Base-by-base conservation (phyloP, 1,140 invertebrate genomes). In the Argopecten irradians region DNA sequence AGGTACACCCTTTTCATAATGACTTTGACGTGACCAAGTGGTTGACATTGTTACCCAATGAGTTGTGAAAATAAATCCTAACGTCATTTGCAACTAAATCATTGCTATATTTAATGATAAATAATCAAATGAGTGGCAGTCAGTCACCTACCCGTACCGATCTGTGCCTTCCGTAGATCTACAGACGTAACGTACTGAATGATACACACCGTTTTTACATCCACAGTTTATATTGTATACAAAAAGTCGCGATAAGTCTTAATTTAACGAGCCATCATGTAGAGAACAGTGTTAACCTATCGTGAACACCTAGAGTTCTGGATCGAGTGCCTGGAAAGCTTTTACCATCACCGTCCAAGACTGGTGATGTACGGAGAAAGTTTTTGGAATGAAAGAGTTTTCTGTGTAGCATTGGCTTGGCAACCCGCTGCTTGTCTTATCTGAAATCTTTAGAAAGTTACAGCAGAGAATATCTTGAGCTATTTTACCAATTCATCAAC, bases 381-480 rank as follows among this genome's bases (percentile, higher is more conserved):
- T 71, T 28, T 71, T 71, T 71, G 55, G 55, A 71, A 71, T 71
- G 55, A 71, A 71, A 71, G 55, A 28, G 55, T 71, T 71, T 8
- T 28, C 55, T 71, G 55, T 71, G 55, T 71, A 5, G 28, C n/a
- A 71, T 71, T 71, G 55, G 55, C 43, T 71, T 71, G 55, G 55
- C 55, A 71, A n/a, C 55, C 22, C 55, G 55, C 55, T 71, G 55
- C 28, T 71, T 71, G 55, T 71, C 55, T 71, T 71, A 71, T 71
- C 55, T 71, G 8, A n/a, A 71, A 71, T 71, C 55, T 71, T 39
- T 71, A 71, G 55, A 71, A 71, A 71, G 55, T 71, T 71, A 71
- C 1, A 71, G 55, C 55, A 71, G 3, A 71, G 13, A 71, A 71
- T 71, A 71, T 71, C 55, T 28, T n/a, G 5, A 28, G 55, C 55